Evolutionary conservation across 2,113 vertebrate genomes (phyloP), one percentile per base, ranked within the genome.

Genomic region (Triplophysa dalaica): DNA sequence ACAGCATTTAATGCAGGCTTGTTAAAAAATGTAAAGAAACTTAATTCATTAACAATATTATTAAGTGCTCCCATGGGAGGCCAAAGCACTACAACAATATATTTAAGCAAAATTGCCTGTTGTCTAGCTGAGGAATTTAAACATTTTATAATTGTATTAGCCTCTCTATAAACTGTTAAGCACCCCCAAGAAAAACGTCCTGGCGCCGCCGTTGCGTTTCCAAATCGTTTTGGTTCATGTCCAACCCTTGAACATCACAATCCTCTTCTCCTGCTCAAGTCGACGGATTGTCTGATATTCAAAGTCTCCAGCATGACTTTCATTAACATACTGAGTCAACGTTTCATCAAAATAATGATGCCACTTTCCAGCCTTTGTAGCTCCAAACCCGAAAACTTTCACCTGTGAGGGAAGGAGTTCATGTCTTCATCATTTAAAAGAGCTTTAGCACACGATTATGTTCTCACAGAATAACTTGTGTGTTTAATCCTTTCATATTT

Each of bases 301-400:
- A 0, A 93, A 95, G 86, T 96, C 94, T 0, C 90, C 97, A 0
- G 95, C 92, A 0, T 99, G 98, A 81, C 97, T 94, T 0, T 92
- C 93, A 0, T 94, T 96, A 93, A 90, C 76, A 96, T 96, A 5
- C 94, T 94, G 7, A 95, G 94, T 0, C 0, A 82, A 74, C 21
- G 95, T 97, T 26, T 96, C 90, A 73, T 99, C 97, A 96, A 96
- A 99, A 83, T 99, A 99, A 81, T 99, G 98, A 80, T 99, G 95
- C 98, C 98, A 99, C 81, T 95, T 94, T 9, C 98, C 97, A 10
- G 87, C 89, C 85, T 90, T 91, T 85, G 97, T 91, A 0, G 95
- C 96, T 24, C 98, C 98, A 5, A 97, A 99, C 68, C 98, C 98
- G 0, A 96, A 99, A 78, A 97, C 81, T 11, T 90, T 93, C 87